These are phyloP conservation scores for Temnothorax rugatulus DNA, from an alignment of 2,888 invertebrate genomes.

Conservation along the genomic window DNA sequence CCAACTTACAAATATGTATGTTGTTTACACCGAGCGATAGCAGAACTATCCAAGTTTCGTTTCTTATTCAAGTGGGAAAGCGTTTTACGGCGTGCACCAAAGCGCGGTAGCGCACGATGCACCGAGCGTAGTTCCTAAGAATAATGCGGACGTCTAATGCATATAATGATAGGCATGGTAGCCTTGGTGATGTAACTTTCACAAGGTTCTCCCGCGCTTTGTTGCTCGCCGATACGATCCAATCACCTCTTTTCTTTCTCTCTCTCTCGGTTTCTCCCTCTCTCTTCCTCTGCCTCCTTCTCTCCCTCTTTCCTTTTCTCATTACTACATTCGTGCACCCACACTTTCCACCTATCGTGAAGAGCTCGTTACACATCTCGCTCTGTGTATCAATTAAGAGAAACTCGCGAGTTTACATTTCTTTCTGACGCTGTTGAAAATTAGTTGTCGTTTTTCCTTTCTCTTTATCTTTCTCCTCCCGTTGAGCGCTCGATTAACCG, in stretches of 20 bases:
- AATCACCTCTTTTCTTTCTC: slow-evolving; percentile 66
- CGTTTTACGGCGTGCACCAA: slow-evolving; percentile 61
- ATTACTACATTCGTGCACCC: slow-evolving; percentile 55
- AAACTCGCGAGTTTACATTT: slow-evolving; percentile 16
- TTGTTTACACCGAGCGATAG: slow-evolving; percentile 27
- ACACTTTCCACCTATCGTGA: slow-evolving; percentile 51
- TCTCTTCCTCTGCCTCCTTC: slow-evolving; percentile 4
- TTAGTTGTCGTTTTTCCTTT: slow-evolving; percentile 35
- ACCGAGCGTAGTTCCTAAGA: slow-evolving; percentile 79
- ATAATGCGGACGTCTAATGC: slow-evolving; percentile 76
- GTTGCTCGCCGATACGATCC: slow-evolving; percentile 59
- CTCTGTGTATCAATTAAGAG: slow-evolving; percentile 39
- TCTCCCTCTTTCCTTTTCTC: slow-evolving; percentile 51
- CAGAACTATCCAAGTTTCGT: slow-evolving; percentile 2
- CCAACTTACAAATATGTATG: slow-evolving; percentile 16
- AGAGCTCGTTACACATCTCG: slow-evolving; percentile 37
- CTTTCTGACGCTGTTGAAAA: slow-evolving; percentile 34
- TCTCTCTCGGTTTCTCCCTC: slow-evolving; percentile 64
- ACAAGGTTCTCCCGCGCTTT: slow-evolving; percentile 81
- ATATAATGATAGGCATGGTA: slow-evolving; percentile 76
- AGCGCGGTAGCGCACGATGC: slow-evolving; percentile 73
- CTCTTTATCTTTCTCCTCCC: slow-evolving; percentile 12
- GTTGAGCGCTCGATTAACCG: slow-evolving; percentile 58
- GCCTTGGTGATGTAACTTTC: slow-evolving; percentile 84
- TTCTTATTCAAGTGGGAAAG: slow-evolving; percentile 51